Evolutionary conservation across 2,113 vertebrate genomes (phyloP).

Genomic region (Verasper variegatus): DNA sequence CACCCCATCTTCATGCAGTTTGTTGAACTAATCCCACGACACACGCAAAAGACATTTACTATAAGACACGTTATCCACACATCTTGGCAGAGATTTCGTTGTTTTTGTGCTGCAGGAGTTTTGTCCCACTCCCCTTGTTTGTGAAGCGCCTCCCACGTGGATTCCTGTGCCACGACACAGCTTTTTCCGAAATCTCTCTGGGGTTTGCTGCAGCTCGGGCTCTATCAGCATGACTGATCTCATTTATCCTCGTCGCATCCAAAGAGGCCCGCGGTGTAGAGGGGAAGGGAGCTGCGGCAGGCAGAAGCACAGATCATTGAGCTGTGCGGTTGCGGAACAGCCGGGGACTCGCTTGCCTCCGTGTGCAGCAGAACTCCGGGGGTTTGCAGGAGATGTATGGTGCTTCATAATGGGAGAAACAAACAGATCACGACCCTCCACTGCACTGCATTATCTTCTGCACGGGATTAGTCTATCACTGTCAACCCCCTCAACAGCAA

Average conservation of each 20-base stretch:
- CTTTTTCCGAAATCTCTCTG: constrained; percentile 53
- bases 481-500: constrained; percentile 18
- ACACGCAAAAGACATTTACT: constrained; percentile 22
- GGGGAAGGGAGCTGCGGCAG: not conserved
- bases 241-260: constrained; percentile 64
- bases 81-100: constrained; percentile 41
- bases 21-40: constrained; percentile 45
- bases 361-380: constrained; percentile 28
- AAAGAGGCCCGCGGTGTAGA: constrained; percentile 41
- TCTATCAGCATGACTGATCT: constrained; percentile 73
- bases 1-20: constrained; percentile 22
- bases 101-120: constrained; percentile 52
- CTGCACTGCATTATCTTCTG: constrained; percentile 22
- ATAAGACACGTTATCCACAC: constrained; percentile 14
- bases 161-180: constrained; percentile 55
- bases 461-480: constrained; percentile 23
- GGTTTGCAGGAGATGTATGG: constrained; percentile 36
- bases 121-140: constrained; percentile 43
- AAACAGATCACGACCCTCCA: constrained; percentile 50
- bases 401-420: constrained; percentile 40
- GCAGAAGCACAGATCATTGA: constrained; percentile 43
- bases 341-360: constrained; percentile 22
- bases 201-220: constrained; percentile 37
- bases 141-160: constrained; percentile 62
- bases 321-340: constrained; percentile 29